Base-by-base conservation (phyloP, 2,113 vertebrate species). In the Etia nguti region DNA sequence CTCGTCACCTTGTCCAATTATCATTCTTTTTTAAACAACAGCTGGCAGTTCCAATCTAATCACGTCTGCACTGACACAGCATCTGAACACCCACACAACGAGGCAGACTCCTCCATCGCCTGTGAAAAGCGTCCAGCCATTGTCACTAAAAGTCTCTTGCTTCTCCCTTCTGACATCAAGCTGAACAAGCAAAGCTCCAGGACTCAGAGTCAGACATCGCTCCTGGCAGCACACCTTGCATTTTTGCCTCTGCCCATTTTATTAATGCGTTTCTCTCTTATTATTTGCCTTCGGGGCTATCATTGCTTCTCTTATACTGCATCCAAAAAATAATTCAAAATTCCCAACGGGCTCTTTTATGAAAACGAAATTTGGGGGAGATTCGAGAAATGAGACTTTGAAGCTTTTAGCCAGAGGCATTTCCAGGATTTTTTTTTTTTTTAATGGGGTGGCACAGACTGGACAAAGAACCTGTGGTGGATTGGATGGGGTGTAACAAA, bases 1-100 rank as follows among this genome's bases (percentile, higher is more conserved):
- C 80, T 38, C 79, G 83, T 85, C 90, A 86, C 83, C 56, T 84
- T 36, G 55, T 85, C 90, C 86, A 93, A 90, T 94, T 93, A 92
- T 62, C 80, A 48, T 85, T 75, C 70, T 41, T 79, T 80, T 83
- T 89, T 75, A 68, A 88, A 85, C 81, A 56, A 50, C 82, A 81
- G 83, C 90, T 86, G 86, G 88, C 87, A 85, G 79, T 83, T 62
- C 56, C 8, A 13, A 85, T 88, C 59, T 83, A 84, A 91, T 91
- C 90, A 86, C 65, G 46, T 18, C n/a, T 31, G 29, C 65, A 13
- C 62, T 54, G 41, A 88, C 82, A 60, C 26, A 73, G 68, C 79
- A 29, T 73, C 43, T 57, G 8, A 52, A 50, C 82, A 24, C 85
- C 80, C 62, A 83, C 83, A 59, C 81, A 24, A 24, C 12, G 57